phyloP scores from a whole-genome alignment of 1,140 invertebrate genomes.

The Pogonomyrmex californicus region DNA sequence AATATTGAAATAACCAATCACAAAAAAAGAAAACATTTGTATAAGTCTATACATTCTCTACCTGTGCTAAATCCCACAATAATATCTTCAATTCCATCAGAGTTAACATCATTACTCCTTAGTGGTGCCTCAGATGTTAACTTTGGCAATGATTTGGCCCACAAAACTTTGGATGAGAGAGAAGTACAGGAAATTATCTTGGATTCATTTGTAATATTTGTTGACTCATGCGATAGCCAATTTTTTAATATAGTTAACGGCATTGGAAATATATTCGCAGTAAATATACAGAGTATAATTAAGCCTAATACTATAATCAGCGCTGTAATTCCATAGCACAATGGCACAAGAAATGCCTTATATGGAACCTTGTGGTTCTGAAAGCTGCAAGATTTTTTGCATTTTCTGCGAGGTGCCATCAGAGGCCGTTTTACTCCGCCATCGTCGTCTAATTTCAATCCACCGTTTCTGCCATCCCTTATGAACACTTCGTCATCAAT shows the following conservation, averaged over 20 bases:
- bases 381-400: conserved; percentile 84
- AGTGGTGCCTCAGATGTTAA: conserved; percentile 93
- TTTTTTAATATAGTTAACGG: conserved; percentile 88
- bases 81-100: conserved; percentile 92
- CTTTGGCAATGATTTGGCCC: conserved; percentile 91
- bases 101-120: conserved; percentile 91
- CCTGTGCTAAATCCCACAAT: conserved; percentile 94
- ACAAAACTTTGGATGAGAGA: conserved; percentile 90
- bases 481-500: conserved; percentile 93
- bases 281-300: conserved; percentile 89
- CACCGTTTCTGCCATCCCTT: conserved; percentile 90
- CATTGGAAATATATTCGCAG: conserved; percentile 90
- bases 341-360: conserved; percentile 88
- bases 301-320: conserved; percentile 88
- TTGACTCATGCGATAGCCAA: conserved; percentile 85
- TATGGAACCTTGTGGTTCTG: conserved; percentile 87
- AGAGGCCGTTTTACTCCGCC: conserved; percentile 91
- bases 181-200: conserved; percentile 90
- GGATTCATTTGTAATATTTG: conserved; percentile 68
- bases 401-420: conserved; percentile 91
- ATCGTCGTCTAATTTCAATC: conserved; percentile 89
- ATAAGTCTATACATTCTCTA: conserved; percentile 73
- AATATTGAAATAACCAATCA: conserved; percentile 45
- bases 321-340: conserved; percentile 89
- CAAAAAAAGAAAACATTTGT: conserved; percentile 18